A percentile compares a stretch with the other conserved stretches of the same genome.
Conservation (phyloP, 2,797 vertebrate genomes). For the Pelobates cultripes region DNA sequence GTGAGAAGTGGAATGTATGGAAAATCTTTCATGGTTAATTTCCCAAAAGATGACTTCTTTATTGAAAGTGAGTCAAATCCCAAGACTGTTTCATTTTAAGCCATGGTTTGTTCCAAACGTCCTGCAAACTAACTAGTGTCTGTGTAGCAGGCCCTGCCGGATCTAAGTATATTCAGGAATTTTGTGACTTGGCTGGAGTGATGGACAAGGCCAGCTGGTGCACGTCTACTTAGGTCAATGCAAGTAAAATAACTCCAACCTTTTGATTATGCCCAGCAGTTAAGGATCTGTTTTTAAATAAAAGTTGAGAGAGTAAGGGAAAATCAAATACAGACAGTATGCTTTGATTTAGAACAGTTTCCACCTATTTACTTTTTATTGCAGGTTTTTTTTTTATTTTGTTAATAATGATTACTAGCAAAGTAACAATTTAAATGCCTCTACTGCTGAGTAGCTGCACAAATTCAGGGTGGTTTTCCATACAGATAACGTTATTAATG, state of each 20-base stretch:
- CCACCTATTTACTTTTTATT: no score
- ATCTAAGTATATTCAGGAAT: slow-evolving; percentile 83
- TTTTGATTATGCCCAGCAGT: neutral
- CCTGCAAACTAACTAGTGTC: slow-evolving; percentile 63
- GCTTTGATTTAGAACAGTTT: no score
- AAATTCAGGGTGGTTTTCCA: no score
- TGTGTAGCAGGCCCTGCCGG: slow-evolving; percentile 64
- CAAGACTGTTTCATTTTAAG: slow-evolving; percentile 70
- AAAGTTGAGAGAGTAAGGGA: neutral
- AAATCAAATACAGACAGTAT: no score
- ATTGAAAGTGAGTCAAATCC: slow-evolving; percentile 61
- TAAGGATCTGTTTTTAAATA: neutral
- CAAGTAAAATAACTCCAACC: slow-evolving; percentile 60
- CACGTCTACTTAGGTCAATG: slow-evolving; percentile 74
- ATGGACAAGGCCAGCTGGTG: slow-evolving; percentile 89
- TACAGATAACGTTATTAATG: no score
- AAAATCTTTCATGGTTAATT: slow-evolving; percentile 80
- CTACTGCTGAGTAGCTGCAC: no score
- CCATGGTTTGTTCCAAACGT: slow-evolving; percentile 57
- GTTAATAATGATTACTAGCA: no score
- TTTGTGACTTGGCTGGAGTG: slow-evolving; percentile 72
- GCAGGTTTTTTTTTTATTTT: no score
- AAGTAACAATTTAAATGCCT: no score
- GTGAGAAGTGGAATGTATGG: slow-evolving; percentile 76
- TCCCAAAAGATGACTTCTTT: slow-evolving; percentile 65